phyloP scores from a whole-genome alignment of 1,140 invertebrate species.

The Drosophila pseudoananassae region DNA sequence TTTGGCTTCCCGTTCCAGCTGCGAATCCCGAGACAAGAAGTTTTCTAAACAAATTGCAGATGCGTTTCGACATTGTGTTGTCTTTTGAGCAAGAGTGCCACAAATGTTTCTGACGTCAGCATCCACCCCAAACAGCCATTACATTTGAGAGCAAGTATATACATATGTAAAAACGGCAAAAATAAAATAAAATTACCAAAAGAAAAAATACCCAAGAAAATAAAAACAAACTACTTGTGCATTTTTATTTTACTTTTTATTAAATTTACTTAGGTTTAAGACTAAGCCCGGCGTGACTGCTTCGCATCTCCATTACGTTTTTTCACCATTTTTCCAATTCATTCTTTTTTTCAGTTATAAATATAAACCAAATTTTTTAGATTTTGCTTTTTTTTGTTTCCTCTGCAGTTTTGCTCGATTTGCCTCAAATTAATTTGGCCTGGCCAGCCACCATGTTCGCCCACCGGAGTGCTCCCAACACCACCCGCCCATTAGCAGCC shows the following conservation, averaged over 20 bases:
- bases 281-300: background rate
- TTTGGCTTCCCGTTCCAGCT: slow-evolving; percentile 39
- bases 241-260: too few species aligned
- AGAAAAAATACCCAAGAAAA: slow-evolving; percentile 1
- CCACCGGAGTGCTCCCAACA: slow-evolving; percentile 8
- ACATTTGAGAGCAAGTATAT: slow-evolving; percentile 27
- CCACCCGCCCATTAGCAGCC: slow-evolving; percentile 1
- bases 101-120: slow-evolving; percentile 62
- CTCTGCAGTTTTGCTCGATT: slow-evolving; percentile 77
- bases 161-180: background rate
- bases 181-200: background rate
- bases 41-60: slow-evolving; percentile 57
- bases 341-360: slow-evolving; percentile 24
- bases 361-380: slow-evolving; percentile 27
- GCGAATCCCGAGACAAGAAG: slow-evolving; percentile 39
- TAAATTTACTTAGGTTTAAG: background rate
- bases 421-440: slow-evolving; percentile 78
- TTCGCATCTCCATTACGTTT: background rate
- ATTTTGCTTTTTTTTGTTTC: slow-evolving; percentile 36
- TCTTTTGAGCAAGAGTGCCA: slow-evolving; percentile 15
- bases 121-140: slow-evolving; percentile 5
- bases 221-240: too few species aligned
- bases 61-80: slow-evolving; percentile 43
- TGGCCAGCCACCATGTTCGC: slow-evolving; percentile 60
- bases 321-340: slow-evolving; percentile 2